phyloP scores from a whole-genome alignment of 2,888 invertebrate genomes.

The Apodemia duryi region DNA sequence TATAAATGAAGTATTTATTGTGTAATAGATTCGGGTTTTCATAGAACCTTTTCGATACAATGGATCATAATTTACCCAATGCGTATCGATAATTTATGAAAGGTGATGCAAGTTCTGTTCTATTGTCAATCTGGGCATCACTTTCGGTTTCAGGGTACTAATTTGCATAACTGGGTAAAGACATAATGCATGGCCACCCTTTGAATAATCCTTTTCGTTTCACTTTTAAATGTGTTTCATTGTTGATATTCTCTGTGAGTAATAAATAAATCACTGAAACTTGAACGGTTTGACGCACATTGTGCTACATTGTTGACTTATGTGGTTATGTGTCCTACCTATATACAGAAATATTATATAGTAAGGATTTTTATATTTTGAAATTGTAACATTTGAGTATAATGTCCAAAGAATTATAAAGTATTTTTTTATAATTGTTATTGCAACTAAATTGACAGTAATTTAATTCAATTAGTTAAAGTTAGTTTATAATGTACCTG shows the following conservation, averaged over 20 bases:
- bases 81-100: conserved; percentile 73
- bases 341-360: neutral
- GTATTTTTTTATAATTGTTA: too few species aligned
- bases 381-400: too few species aligned
- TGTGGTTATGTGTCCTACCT: conserved; percentile 28
- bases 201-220: conserved; percentile 69
- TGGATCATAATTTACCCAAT: conserved; percentile 64
- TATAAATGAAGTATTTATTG: conserved; percentile 51
- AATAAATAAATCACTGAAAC: conserved; percentile 76
- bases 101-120: conserved; percentile 57
- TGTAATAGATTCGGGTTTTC: conserved; percentile 48
- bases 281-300: conserved; percentile 59
- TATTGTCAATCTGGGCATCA: conserved; percentile 50
- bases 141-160: conserved; percentile 75
- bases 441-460: too few species aligned
- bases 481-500: too few species aligned
- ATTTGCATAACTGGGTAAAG: conserved; percentile 71
- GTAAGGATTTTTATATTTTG: neutral
- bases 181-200: conserved; percentile 64
- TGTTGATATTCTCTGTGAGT: conserved; percentile 69
- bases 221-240: conserved; percentile 69
- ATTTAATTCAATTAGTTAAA: too few species aligned
- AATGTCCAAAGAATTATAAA: too few species aligned
- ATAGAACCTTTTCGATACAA: conserved; percentile 45
- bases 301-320: conserved; percentile 56